A percentile compares a stretch with the other conserved stretches of the same genome.
phyloP scores from a whole-genome alignment of 2,888 invertebrate species.

The Protophormia terraenovae region DNA sequence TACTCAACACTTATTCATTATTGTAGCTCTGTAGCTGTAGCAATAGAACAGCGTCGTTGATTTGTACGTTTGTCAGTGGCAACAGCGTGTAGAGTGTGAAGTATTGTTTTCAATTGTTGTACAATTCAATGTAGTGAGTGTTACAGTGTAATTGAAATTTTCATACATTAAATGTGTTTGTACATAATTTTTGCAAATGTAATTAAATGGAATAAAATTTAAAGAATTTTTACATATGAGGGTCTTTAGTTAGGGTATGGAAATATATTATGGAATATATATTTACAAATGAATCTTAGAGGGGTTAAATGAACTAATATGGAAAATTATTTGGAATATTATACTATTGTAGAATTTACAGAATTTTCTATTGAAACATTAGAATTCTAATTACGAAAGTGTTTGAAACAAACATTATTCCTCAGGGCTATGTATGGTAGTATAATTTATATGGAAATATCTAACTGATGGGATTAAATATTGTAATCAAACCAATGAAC shows the following conservation, averaged over 20 bases:
- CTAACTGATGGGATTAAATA: too few species aligned
- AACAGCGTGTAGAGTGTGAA: slow-evolving; percentile 16
- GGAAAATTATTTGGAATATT: too few species aligned
- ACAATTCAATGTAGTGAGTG: slow-evolving; percentile 45
- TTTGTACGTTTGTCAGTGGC: too few species aligned
- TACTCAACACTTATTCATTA: slow-evolving; percentile 64
- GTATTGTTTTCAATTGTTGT: slow-evolving; percentile 61
- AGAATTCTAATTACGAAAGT: too few species aligned
- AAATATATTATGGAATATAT: not conserved
- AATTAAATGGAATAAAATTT: slow-evolving; percentile 64
- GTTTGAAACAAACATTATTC: too few species aligned
- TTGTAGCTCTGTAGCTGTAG: slow-evolving; percentile 36
- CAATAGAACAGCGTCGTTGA: slow-evolving; percentile 38
- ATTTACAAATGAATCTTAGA: not conserved
- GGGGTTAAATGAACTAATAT: too few species aligned
- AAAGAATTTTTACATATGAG: slow-evolving; percentile 47
- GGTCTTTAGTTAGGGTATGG: not conserved
- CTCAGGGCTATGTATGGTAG: too few species aligned
- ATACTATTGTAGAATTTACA: too few species aligned
- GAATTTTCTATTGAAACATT: too few species aligned
- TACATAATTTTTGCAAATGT: slow-evolving; percentile 52
- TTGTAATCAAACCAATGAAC: too few species aligned
- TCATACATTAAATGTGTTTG: slow-evolving; percentile 20
- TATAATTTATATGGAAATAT: too few species aligned
- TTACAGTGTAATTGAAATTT: slow-evolving; percentile 51